A percentile compares a stretch with the other conserved stretches of the same genome.
These are phyloP conservation scores for Macropis europaea DNA, from an alignment of 2,888 invertebrate genomes.

Conservation along the genomic window DNA sequence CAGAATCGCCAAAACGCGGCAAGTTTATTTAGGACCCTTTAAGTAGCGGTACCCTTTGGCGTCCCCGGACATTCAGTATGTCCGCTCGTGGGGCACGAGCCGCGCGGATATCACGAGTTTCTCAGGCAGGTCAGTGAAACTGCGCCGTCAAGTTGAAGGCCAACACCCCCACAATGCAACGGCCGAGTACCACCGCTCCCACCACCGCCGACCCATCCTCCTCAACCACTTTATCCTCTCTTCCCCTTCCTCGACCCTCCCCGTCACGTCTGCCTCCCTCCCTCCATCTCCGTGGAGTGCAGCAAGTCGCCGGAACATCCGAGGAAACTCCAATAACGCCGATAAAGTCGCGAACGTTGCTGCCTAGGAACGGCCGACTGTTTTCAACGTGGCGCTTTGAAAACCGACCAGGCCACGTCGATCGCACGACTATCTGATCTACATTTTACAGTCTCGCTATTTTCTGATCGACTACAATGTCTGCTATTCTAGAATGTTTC, in stretches of 20 bases:
- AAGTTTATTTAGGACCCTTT: slow-evolving; percentile 58
- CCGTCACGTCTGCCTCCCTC: slow-evolving; percentile 19
- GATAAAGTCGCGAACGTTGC: slow-evolving; percentile 55
- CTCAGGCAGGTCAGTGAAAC: slow-evolving; percentile 80
- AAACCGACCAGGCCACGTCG: not conserved
- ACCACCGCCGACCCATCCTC: slow-evolving; percentile 45
- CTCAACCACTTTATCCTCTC: slow-evolving; percentile 50
- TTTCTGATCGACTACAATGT: too few relatives aligned
- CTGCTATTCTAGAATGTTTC: too few relatives aligned
- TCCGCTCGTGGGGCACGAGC: slow-evolving; percentile 69
- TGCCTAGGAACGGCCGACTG: not conserved
- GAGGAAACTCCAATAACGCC: slow-evolving; percentile 67
- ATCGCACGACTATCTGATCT: not conserved
- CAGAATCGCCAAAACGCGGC: not conserved
- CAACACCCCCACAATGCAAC: slow-evolving; percentile 80
- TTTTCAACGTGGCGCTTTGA: not conserved
- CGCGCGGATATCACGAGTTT: slow-evolving; percentile 75
- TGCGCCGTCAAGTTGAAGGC: slow-evolving; percentile 80
- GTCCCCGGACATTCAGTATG: slow-evolving; percentile 56
- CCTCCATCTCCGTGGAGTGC: slow-evolving; percentile 12
- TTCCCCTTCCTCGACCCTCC: slow-evolving; percentile 36
- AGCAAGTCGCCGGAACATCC: slow-evolving; percentile 52
- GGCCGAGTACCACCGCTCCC: slow-evolving; percentile 66
- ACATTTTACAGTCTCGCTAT: too few relatives aligned
- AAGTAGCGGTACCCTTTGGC: slow-evolving; percentile 66